Base-by-base conservation (phyloP, 2,888 invertebrate genomes). In the Linhomoeus sp. region DNA sequence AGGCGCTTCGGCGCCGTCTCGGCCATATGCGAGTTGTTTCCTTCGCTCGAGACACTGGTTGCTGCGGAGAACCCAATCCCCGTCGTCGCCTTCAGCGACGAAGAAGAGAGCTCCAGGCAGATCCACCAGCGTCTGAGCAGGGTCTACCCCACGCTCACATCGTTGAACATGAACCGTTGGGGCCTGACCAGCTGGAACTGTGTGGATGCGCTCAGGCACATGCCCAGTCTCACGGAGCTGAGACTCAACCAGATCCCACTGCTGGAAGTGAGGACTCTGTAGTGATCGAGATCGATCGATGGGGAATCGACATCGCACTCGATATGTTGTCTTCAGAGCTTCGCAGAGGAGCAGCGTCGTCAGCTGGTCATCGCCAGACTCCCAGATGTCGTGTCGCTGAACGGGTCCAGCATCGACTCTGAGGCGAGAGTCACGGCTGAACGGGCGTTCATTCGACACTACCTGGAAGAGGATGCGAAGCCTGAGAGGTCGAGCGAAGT, bases 11-110 rank as follows among this genome's bases (percentile, higher is more conserved):
- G 71, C 51, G 82, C 86, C 65, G 76, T 88, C 45, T 76, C 77
- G 35, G 81, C 82, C 59, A 68, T 90, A 48, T 87, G 87, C 1
- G 75, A 77, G 58, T 76, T 80, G 5, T 88, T 88, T 66, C 87
- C 88, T 0, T 77, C 76, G 61, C 68, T 90, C 57, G 81, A 86
- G 66, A 78, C 80, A 2, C 69, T 90, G 51, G 77, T 86, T 43
- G 72, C 87, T 45, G 58, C 60, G 20, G 59, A 62, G 26, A 61
- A 59, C 38, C 52, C 58, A 7, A 40, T 63, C 14, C 20, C 33
- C 9, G 45, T 49, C n/a, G 45, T 51, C 2, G 46, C 20, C 3
- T 7, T 49, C 5, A 47, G 50, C 22, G 41, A 47, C 24, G 48
- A 45, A 7, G n/a, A n/a, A n/a, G n/a, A n/a, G n/a, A n/a, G n/a